Evolutionary conservation across 2,113 vertebrate species (phyloP).

Genomic region (Clupea harengus): DNA sequence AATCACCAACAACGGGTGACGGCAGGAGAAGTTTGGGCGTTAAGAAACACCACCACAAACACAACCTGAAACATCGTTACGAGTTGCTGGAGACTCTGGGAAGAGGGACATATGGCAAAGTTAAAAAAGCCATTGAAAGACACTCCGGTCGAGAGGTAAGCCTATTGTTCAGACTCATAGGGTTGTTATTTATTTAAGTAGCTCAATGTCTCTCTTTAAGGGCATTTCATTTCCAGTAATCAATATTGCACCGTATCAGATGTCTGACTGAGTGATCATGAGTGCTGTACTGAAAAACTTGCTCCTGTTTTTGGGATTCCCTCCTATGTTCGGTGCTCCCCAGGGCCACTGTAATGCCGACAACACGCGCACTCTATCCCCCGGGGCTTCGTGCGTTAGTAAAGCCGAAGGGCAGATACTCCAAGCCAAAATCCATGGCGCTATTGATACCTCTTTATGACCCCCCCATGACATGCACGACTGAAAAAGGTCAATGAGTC

Average conservation of each 20-base stretch:
- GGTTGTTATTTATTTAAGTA: neutral
- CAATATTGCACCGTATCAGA: neutral
- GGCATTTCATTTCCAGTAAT: neutral
- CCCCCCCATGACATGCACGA: neutral
- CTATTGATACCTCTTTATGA: constrained; percentile 7
- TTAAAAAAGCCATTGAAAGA: constrained; percentile 93
- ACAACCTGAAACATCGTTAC: constrained; percentile 97
- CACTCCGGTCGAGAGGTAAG: constrained; percentile 95
- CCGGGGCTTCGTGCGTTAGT: constrained; percentile 41
- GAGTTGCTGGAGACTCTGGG: constrained; percentile 97
- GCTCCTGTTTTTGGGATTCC: constrained; percentile 53
- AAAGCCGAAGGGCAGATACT: neutral
- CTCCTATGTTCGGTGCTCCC: constrained; percentile 40
- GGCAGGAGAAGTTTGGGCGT: constrained; percentile 79
- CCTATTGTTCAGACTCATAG: constrained; percentile 3
- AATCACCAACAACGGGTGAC: constrained; percentile 42
- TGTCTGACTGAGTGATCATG: neutral
- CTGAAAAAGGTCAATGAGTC: neutral
- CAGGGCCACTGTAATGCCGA: constrained; percentile 47
- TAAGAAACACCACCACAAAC: constrained; percentile 97
- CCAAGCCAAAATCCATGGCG: neutral
- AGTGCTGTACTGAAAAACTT: neutral
- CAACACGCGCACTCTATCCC: constrained; percentile 57
- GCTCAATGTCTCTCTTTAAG: neutral
- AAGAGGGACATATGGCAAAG: constrained; percentile 96